Conservation (phyloP, 2,113 vertebrate genomes). For the Atractosteus spatula region DNA sequence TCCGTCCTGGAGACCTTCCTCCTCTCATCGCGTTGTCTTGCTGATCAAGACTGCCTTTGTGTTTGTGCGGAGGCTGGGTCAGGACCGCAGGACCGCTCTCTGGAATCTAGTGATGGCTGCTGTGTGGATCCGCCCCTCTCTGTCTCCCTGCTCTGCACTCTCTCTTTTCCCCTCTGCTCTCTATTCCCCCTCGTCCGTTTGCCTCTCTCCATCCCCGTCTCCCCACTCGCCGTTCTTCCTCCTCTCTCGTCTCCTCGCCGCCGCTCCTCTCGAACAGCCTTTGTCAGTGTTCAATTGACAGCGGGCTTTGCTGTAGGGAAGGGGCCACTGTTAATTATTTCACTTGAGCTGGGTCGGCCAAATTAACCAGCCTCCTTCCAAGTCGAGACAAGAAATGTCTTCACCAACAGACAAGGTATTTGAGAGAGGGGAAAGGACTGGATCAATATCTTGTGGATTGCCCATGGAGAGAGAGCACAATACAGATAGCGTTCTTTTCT, state of each 20-base stretch:
- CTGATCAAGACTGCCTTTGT: background rate
- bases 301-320: slow-evolving; percentile 29
- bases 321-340: slow-evolving; percentile 55
- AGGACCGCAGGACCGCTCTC: background rate
- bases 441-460: slow-evolving; percentile 46
- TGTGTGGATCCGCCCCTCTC: background rate
- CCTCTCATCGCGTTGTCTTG: no score
- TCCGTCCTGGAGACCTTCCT: no score
- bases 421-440: slow-evolving; percentile 16
- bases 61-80: background rate
- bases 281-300: slow-evolving; percentile 55
- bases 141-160: background rate
- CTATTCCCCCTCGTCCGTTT: background rate
- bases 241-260: slow-evolving; percentile 12
- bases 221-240: background rate
- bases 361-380: slow-evolving; percentile 51
- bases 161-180: background rate
- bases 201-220: slow-evolving; percentile 21
- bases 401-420: slow-evolving; percentile 19
- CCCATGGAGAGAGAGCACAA: no score
- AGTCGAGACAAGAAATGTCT: slow-evolving; percentile 16
- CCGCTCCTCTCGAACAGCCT: slow-evolving; percentile 7
- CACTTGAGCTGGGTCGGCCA: slow-evolving; percentile 41
- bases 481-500: background rate
- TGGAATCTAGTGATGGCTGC: background rate